These are phyloP conservation scores for Siniperca undulata DNA, from an alignment of 2,797 vertebrate genomes.

Conservation along the genomic window DNA sequence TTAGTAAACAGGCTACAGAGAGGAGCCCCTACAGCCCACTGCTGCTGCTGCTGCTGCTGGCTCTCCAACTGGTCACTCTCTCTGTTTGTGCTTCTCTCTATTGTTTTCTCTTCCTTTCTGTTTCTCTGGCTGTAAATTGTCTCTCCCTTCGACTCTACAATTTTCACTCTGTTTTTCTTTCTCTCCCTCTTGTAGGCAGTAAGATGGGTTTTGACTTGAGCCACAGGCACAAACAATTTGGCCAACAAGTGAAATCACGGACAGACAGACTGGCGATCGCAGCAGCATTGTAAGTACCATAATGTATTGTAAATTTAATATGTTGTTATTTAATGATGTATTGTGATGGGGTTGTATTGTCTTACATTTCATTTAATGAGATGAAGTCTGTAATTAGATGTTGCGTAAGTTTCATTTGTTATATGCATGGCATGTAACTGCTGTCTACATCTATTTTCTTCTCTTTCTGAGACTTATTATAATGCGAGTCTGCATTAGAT, in stretches of 20 bases:
- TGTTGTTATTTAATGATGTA: constrained; percentile 39
- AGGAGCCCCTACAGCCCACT: constrained; percentile 54
- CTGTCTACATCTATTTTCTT: constrained; percentile 46
- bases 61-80: constrained; percentile 51
- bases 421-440: background rate
- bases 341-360: constrained; percentile 32
- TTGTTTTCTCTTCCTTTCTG: constrained; percentile 34
- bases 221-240: constrained; percentile 44
- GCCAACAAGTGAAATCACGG: constrained; percentile 56
- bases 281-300: constrained; percentile 68
- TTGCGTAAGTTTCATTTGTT: constrained; percentile 44
- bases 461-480: constrained; percentile 38
- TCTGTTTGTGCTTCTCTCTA: constrained; percentile 33
- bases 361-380: constrained; percentile 53
- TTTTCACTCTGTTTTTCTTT: constrained; percentile 31
- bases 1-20: constrained; percentile 75
- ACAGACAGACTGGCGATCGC: constrained; percentile 48
- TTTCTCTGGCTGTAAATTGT: constrained; percentile 28
- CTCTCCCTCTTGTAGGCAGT: constrained; percentile 42
- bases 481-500: constrained; percentile 55
- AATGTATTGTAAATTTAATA: constrained; percentile 49
- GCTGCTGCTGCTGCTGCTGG: constrained; percentile 27
- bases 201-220: constrained; percentile 30
- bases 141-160: constrained; percentile 9
- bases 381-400: constrained; percentile 53